Percentiles rank a stretch among this genome's conserved stretches.
phyloP scores from a whole-genome alignment of 2,797 vertebrate species.

The Neosilurus mollespiculum region DNA sequence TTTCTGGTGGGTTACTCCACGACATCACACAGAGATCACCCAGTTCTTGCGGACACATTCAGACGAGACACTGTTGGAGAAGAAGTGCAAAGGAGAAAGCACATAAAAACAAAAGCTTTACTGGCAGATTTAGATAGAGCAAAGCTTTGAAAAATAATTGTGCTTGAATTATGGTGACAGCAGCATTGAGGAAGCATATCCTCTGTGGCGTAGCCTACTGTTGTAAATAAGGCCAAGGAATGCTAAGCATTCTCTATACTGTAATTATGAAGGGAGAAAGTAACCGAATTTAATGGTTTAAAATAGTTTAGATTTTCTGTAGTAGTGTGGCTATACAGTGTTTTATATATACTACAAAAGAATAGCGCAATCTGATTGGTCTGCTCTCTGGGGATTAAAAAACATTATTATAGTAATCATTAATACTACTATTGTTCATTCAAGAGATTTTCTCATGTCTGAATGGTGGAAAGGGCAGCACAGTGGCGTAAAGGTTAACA shows the following conservation, averaged over 20 bases:
- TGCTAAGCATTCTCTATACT: not conserved
- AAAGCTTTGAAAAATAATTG: not conserved
- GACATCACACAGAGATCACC: not conserved
- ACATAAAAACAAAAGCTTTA: not conserved
- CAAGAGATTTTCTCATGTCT: too few relatives aligned
- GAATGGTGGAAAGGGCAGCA: too few relatives aligned
- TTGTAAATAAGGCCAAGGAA: not conserved
- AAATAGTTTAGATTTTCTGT: not conserved
- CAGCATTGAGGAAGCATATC: not conserved
- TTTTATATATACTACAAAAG: not conserved
- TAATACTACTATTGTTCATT: too few relatives aligned
- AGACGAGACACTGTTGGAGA: not conserved
- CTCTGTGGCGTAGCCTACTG: not conserved
- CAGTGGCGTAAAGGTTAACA: too few relatives aligned
- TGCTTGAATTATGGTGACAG: not conserved
- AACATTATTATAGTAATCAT: too few relatives aligned
- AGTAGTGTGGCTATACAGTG: not conserved
- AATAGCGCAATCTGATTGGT: too few relatives aligned
- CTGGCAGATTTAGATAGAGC: not conserved
- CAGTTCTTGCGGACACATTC: not conserved
- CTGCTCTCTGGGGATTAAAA: too few relatives aligned
- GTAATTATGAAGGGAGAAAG: not conserved
- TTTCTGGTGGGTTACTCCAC: not conserved
- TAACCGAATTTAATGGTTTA: not conserved
- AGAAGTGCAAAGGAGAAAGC: not conserved